Evolutionary conservation across 2,888 invertebrate genomes (phyloP), one percentile per base, ranked within the genome.

Genomic region (Tortricodes alternella): DNA sequence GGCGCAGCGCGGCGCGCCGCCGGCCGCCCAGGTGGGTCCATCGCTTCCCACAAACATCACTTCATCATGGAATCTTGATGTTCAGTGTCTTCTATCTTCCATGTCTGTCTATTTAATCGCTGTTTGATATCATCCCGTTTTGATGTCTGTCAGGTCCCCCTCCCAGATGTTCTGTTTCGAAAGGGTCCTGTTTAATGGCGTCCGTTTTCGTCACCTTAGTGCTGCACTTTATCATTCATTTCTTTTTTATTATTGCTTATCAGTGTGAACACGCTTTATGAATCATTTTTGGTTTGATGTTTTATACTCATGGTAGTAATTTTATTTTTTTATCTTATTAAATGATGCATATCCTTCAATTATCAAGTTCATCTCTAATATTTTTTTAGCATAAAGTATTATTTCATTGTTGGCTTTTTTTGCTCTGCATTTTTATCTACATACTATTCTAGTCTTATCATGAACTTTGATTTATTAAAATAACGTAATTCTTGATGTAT

Each of bases 21-120:
- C 73, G 84, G 87, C 85, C 80, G 83, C 87, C 70, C 91, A 93
- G 93, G 93, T 93, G 91, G 87, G 90, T 91, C 76, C 65, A 64
- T 63, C 61, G 68, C 70, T 78, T 74, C 74, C 76, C 75, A 68
- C 49, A 29, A 29, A 58, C 65, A 70, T 73, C 62, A 72, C 62
- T 62, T 68, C 69, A 73, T 73, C 71, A 67, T 65, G 67, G 64
- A 70, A 66, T 62, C 62, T 80, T 65, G 73, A 76, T 83, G 76
- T 82, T 79, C 70, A 77, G 66, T 83, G 80, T 84, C 78, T 80
- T 79, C 74, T 76, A 70, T 62, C 65, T 65, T 68, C 65, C 68
- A 64, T 70, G 56, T 67, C 64, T 58, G 57, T 48, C 49, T 59
- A 44, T 37, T 49, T 59, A 48, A 38, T 50, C 21, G 58, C 24